Base-by-base conservation (phyloP, 1,140 invertebrate genomes). In the Micrasema longulum region DNA sequence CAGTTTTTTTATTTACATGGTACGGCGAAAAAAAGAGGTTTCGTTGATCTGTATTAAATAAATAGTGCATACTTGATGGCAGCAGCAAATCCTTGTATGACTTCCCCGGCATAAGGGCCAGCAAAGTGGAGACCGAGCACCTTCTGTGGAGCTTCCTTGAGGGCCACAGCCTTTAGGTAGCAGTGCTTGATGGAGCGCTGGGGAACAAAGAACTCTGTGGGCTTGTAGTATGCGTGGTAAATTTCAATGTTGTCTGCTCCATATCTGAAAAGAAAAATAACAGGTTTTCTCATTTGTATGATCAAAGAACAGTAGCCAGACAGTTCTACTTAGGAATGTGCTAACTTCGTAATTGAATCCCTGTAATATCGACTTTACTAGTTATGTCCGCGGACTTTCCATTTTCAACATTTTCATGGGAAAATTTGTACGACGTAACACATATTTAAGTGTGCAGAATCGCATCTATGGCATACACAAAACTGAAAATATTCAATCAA, bases 21-120 rank as follows among this genome's bases (percentile, higher is more conserved):
- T 23, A 23, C 10, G 7, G n/a, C 11, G 36, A 38, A 38, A n/a
- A 47, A 38, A 64, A 47, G 43, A 64, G 35, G 47, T 41, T 41
- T 41, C 14, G 14, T 7, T 41, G 38, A 41, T 41, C 36, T 7
- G 16, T 14, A 55, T n/a, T n/a, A 72, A n/a, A n/a, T n/a, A n/a
- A n/a, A n/a, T n/a, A n/a, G n/a, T n/a, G 86, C 87, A 87, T 79
- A 93, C 91, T 94, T 94, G 5, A 94, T 83, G 36, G 92, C 93
- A 31, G 90, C 89, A 1, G 94, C 92, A 87, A 97, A 98, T 71
- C 97, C 97, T 88, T 99, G 97, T 63, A 97, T 98, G 43, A 99
- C 92, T 88, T 99, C 98, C 22, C 97, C 97, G 55, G 97, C 97
- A 80, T 96, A 92, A 1, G 97, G 97, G 7, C 97, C 96, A 52